These are phyloP conservation scores for Zaprionus ghesquierei DNA, from an alignment of 1,140 invertebrate genomes.

Conservation along the genomic window DNA sequence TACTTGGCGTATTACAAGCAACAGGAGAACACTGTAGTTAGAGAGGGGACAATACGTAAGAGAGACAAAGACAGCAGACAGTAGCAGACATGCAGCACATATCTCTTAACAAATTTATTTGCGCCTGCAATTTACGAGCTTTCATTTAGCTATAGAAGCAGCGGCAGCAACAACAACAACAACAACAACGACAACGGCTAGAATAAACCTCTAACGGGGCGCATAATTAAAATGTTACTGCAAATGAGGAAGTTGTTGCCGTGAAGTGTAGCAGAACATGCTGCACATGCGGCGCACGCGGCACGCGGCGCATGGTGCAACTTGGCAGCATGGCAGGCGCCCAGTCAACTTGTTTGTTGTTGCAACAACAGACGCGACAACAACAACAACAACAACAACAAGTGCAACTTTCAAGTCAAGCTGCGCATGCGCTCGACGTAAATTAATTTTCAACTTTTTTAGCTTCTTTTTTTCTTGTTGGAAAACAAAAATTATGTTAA, in stretches of 20 bases:
- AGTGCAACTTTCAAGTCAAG: slow-evolving; percentile 49
- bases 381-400: slow-evolving; percentile 17
- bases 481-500: slow-evolving; percentile 59
- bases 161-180: slow-evolving; percentile 8
- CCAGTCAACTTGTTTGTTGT: slow-evolving; percentile 41
- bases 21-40: slow-evolving; percentile 7
- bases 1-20: too few relatives aligned
- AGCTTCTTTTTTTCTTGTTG: slow-evolving; percentile 35
- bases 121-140: slow-evolving; percentile 72
- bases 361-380: slow-evolving; percentile 8
- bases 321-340: slow-evolving; percentile 23
- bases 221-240: slow-evolving; percentile 78
- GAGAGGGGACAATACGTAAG: too few relatives aligned
- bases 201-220: slow-evolving; percentile 54
- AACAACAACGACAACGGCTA: slow-evolving; percentile 20
- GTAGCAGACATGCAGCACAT: slow-evolving; percentile 43
- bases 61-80: not conserved
- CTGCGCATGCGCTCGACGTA: slow-evolving; percentile 70
- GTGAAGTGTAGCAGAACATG: slow-evolving; percentile 35
- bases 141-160: slow-evolving; percentile 17
- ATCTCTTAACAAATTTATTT: slow-evolving; percentile 77
- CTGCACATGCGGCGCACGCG: slow-evolving; percentile 28
- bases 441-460: slow-evolving; percentile 72
- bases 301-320: too few relatives aligned
- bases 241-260: slow-evolving; percentile 71